phyloP scores from a whole-genome alignment of 2,797 vertebrate genomes.

The Amphiprion clarkii region DNA sequence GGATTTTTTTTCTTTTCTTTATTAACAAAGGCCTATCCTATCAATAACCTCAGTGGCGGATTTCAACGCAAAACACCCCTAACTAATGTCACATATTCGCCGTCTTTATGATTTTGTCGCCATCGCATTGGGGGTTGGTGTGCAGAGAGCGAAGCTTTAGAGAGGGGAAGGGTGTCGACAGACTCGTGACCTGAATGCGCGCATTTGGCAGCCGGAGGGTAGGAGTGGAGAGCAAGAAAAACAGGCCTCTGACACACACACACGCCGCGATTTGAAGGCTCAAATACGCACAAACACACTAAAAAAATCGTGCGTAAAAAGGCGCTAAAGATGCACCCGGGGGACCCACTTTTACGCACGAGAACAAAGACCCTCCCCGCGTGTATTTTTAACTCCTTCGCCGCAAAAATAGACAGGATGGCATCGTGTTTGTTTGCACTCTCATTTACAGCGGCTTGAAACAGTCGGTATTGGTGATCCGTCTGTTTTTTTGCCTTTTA shows the following conservation, averaged over 20 bases:
- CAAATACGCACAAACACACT: neutral
- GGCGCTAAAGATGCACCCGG: neutral
- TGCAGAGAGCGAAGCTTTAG: constrained; percentile 4
- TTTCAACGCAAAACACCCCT: neutral
- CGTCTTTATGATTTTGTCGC: neutral
- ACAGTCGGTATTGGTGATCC: constrained; percentile 14
- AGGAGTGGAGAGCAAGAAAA: constrained; percentile 51
- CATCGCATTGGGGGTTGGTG: neutral
- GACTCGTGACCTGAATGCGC: constrained; percentile 66
- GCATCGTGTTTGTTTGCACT: constrained; percentile 46
- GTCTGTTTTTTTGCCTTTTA: constrained; percentile 13
- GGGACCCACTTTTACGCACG: constrained; percentile 14
- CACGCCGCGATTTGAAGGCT: neutral
- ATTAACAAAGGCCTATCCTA: constrained; percentile 64
- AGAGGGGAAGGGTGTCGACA: constrained; percentile 6
- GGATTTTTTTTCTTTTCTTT: constrained; percentile 14
- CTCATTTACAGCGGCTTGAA: constrained; percentile 47
- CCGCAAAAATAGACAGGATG: constrained; percentile 28
- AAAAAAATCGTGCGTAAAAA: neutral
- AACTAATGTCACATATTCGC: constrained; percentile 14
- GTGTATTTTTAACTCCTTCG: constrained; percentile 14
- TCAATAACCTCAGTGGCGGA: constrained; percentile 58
- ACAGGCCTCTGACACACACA: constrained; percentile 65
- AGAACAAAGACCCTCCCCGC: constrained; percentile 24
- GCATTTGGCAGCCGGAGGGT: constrained; percentile 26